phyloP scores from a whole-genome alignment of 2,888 invertebrate species.

The Calliopum simillimum region DNA sequence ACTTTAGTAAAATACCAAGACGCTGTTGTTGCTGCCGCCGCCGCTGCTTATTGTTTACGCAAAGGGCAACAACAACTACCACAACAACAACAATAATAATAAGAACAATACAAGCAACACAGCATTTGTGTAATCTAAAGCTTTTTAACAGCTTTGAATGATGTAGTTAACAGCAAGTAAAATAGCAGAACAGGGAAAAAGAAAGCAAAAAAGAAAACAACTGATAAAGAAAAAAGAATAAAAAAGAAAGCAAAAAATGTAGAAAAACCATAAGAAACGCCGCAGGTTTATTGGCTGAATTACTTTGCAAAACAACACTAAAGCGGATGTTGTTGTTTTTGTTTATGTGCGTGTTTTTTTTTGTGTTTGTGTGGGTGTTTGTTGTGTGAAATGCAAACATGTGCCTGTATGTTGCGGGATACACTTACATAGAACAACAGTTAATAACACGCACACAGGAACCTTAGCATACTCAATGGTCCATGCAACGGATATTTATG shows the following conservation, averaged over 20 bases:
- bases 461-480: too few species aligned
- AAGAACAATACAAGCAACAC: too few species aligned
- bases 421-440: background rate
- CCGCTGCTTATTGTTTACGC: too few species aligned
- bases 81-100: background rate
- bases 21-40: too few species aligned
- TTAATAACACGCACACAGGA: too few species aligned
- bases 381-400: too few species aligned
- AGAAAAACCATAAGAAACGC: conserved; percentile 22
- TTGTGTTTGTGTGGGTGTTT: too few species aligned
- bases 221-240: conserved; percentile 5
- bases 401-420: background rate
- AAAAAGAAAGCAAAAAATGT: conserved; percentile 8
- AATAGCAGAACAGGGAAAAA: background rate
- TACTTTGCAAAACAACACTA: conserved; percentile 41
- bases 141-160: conserved; percentile 41
- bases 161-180: conserved; percentile 26
- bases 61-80: background rate
- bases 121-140: conserved; percentile 33
- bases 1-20: too few species aligned
- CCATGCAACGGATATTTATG: too few species aligned
- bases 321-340: conserved; percentile 7
- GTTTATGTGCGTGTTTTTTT: background rate
- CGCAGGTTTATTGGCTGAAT: conserved; percentile 51
- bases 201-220: background rate